phyloP scores from a whole-genome alignment of 2,888 invertebrate species.

The Drosophila sordidula region DNA sequence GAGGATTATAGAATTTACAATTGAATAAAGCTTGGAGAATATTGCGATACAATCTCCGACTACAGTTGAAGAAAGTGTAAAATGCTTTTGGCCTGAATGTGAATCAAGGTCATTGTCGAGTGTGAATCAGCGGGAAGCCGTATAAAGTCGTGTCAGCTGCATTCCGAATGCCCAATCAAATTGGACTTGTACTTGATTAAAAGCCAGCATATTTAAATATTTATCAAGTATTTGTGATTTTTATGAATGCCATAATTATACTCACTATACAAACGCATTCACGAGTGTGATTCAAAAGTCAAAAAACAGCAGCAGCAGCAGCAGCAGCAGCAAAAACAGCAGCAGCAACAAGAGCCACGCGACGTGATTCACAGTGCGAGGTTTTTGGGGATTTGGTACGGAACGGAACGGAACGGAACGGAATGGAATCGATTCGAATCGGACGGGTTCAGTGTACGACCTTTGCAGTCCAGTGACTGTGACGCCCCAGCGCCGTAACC shows the following conservation, averaged over 20 bases:
- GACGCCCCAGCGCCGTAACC: constrained; percentile 4
- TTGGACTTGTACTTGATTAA: constrained; percentile 69
- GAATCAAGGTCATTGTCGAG: constrained; percentile 54
- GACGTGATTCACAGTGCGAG: constrained; percentile 65
- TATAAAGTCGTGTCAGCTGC: constrained; percentile 40
- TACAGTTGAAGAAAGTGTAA: constrained; percentile 42
- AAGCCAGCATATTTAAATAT: constrained; percentile 64
- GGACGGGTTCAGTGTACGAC: constrained; percentile 68
- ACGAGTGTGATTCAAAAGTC: constrained; percentile 45
- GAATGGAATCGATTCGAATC: constrained; percentile 13
- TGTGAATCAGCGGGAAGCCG: constrained; percentile 42
- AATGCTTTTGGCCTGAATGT: constrained; percentile 29
- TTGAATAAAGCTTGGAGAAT: constrained; percentile 3
- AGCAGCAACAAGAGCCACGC: constrained; percentile 61
- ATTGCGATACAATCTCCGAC: neutral
- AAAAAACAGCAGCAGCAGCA: constrained; percentile 27
- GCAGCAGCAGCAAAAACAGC: constrained; percentile 9
- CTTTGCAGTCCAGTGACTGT: constrained; percentile 72
- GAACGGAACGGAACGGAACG: constrained; percentile 14
- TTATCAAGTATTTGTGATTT: constrained; percentile 67
- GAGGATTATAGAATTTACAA: constrained; percentile 24
- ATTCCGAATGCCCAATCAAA: constrained; percentile 43
- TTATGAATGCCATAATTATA: constrained; percentile 53
- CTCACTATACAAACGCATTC: constrained; percentile 8
- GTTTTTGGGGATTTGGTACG: constrained; percentile 34